Evolutionary conservation across 2,797 vertebrate species (phyloP).

Genomic region (Chelon labrosus): DNA sequence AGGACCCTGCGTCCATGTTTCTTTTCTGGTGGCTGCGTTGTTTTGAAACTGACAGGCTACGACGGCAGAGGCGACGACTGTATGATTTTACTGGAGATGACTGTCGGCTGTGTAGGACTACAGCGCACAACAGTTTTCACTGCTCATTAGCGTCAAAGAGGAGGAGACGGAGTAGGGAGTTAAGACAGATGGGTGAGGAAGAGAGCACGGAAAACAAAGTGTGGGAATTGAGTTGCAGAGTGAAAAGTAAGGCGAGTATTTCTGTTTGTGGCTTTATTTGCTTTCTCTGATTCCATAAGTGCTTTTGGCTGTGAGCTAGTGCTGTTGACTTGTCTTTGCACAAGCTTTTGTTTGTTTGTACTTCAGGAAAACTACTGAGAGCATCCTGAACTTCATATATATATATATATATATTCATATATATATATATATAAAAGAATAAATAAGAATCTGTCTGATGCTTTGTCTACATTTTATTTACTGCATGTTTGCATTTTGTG

Average conservation of each 20-base stretch:
- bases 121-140: constrained; percentile 54
- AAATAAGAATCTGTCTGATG: not conserved
- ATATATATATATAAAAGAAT: too few species aligned
- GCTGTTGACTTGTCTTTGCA: not conserved
- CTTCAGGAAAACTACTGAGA: not conserved
- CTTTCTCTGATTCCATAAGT: constrained; percentile 6
- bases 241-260: constrained; percentile 8
- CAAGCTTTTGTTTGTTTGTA: not conserved
- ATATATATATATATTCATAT: too few species aligned
- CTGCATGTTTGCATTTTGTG: too few species aligned
- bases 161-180: constrained; percentile 27
- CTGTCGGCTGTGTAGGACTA: constrained; percentile 52
- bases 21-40: not conserved
- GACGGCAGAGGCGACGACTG: constrained; percentile 19
- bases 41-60: constrained; percentile 39
- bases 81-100: constrained; percentile 65
- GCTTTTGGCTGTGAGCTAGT: not conserved
- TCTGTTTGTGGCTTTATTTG: constrained; percentile 10
- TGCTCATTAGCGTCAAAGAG: constrained; percentile 68
- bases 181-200: constrained; percentile 10
- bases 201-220: constrained; percentile 22
- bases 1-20: constrained; percentile 15
- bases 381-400: not conserved
- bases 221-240: not conserved
- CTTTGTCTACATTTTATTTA: too few species aligned